Evolutionary conservation across 92 coral and sea anemone genomes (phyloP).

Genomic region (Bergia sp.): DNA sequence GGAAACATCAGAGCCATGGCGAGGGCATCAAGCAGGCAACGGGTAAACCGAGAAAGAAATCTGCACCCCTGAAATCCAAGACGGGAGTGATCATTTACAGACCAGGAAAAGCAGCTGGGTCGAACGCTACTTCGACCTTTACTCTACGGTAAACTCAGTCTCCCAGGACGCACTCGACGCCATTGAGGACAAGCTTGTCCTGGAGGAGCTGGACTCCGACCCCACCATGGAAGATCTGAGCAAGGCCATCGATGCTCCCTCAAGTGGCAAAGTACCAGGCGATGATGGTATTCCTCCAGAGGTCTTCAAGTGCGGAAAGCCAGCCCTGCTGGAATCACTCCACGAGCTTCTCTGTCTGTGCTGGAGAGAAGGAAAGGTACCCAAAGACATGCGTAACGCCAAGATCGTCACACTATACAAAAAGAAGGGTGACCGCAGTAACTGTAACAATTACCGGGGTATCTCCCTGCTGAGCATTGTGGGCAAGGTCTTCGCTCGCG

Average conservation of each 20-base stretch:
- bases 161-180: constrained; percentile 14
- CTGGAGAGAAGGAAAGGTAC: neutral
- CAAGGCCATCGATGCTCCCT: neutral
- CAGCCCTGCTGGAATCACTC: neutral
- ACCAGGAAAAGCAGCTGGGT: constrained; percentile 29
- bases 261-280: constrained; percentile 8
- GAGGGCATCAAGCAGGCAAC: neutral
- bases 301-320: neutral
- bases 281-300: neutral
- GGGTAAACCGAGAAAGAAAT: too few relatives aligned
- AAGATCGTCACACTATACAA: too few relatives aligned
- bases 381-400: neutral
- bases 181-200: neutral
- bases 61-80: neutral
- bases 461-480: too few relatives aligned
- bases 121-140: neutral
- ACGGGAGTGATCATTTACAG: neutral
- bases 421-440: too few relatives aligned
- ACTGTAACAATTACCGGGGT: too few relatives aligned
- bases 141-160: neutral
- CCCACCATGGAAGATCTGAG: neutral
- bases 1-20: neutral
- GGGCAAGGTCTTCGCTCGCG: too few relatives aligned
- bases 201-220: neutral
- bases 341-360: neutral